Evolutionary conservation across 2,888 invertebrate genomes (phyloP), one percentile per base, ranked within the genome.

Genomic region (Scrobipalpa costella): DNA sequence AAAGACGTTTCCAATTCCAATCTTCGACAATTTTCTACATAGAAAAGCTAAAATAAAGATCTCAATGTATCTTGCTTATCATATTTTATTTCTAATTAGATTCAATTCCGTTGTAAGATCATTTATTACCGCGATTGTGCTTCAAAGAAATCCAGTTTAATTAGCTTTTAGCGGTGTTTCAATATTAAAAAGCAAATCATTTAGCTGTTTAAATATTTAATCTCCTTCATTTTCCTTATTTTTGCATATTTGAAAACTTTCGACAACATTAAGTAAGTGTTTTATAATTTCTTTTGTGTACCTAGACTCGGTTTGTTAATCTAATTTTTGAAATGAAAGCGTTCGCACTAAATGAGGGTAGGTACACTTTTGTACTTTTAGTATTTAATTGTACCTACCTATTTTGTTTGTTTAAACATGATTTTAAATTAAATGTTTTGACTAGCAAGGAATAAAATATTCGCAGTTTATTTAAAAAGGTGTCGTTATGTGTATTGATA

Each of bases 121-220:
- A 38, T 38, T 38, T 8, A 38, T n/a, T n/a, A n/a, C n/a, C n/a
- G n/a, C n/a, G n/a, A n/a, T 50, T 19, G 15, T 15, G 5, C 21
- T 27, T 27, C 13, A 9, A 17, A 27, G 19, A 21, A 52, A 52
- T 52, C 3, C 21, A 21, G 21, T 52, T 50, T 21, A 21, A 27
- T 52, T 21, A 19, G 27, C 27, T 52, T 52, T 19, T 21, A 19
- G 11, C 2, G 8, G 34, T 33, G 34, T 59, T 40, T 21, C 38
- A 59, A 40, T 59, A 40, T 59, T 40, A 8, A 59, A 40, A 44
- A 11, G 38, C 17, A 47, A 40, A 21, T 40, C 60, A 19, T 60
- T 60, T 47, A 60, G n/a, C 27, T 21, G 60, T 60, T 60, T 44
- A 40, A 59, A 59, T 40, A 59, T 59, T 59, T 44, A n/a, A 33